phyloP scores from a whole-genome alignment of 2,888 invertebrate species.

The Rhagonycha lutea region DNA sequence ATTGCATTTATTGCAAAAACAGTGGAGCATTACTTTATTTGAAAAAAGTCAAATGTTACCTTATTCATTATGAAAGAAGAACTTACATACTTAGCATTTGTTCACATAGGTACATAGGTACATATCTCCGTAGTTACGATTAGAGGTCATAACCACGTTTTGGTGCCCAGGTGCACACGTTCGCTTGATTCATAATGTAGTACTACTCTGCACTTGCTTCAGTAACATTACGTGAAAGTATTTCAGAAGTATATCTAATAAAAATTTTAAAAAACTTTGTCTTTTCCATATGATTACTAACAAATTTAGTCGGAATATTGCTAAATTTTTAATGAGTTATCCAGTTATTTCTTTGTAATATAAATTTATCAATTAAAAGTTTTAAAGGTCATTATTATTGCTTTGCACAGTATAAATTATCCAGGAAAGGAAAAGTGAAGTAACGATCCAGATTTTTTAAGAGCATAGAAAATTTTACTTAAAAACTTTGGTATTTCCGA shows the following conservation, averaged over 20 bases:
- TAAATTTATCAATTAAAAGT: neutral
- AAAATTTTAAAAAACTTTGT: neutral
- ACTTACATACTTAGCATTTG: constrained; percentile 31
- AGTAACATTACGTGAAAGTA: constrained; percentile 2
- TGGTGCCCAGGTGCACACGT: constrained; percentile 35
- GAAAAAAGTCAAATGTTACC: constrained; percentile 11
- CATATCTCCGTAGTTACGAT: constrained; percentile 33
- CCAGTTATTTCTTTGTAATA: neutral
- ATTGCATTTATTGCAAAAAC: constrained; percentile 17
- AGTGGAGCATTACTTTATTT: constrained; percentile 18
- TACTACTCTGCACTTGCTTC: constrained; percentile 4
- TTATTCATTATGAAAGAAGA: constrained; percentile 39
- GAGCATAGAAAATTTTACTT: neutral
- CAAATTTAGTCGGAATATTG: neutral
- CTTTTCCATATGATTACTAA: neutral
- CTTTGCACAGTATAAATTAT: neutral
- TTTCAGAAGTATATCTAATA: neutral
- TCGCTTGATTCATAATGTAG: constrained; percentile 35
- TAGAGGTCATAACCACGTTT: constrained; percentile 27
- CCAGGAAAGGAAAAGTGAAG: neutral
- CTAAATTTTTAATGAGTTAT: neutral
- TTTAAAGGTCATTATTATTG: neutral
- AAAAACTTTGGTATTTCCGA: neutral
- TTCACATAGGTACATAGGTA: constrained; percentile 33
- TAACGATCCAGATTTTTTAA: neutral